Percentiles rank a stretch among this genome's conserved stretches.
Evolutionary conservation across 2,797 vertebrate genomes (phyloP).

Genomic region (Graptemys geographica): DNA sequence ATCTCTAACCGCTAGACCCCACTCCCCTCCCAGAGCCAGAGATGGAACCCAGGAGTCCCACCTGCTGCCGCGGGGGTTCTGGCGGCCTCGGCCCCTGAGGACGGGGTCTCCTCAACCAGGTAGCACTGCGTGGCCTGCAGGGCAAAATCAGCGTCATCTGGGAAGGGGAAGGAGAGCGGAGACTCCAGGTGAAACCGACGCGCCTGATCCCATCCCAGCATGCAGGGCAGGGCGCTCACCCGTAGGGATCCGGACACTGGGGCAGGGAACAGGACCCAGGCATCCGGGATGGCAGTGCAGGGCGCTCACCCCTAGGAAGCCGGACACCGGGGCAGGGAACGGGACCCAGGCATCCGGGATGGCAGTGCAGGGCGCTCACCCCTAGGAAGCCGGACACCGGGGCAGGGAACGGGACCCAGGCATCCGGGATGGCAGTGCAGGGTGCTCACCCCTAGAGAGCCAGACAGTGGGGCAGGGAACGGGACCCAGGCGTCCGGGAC

Average conservation of each 20-base stretch:
- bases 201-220: neutral
- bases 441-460: no score
- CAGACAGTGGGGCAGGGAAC: no score
- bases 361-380: no score
- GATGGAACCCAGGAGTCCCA: neutral
- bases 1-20: neutral
- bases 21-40: neutral
- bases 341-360: no score
- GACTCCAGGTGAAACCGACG: neutral
- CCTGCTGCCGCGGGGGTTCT: neutral
- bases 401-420: no score
- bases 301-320: no score
- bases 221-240: neutral
- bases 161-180: neutral
- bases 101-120: neutral
- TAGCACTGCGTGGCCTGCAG: slow-evolving; percentile 73
- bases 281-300: accelerated
- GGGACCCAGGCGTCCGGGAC: no score
- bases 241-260: accelerated
- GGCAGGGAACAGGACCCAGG: neutral
- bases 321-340: no score
- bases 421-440: accelerated
- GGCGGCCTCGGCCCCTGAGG: neutral
- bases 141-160: slow-evolving; percentile 63
- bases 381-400: no score